A percentile compares a stretch with the other conserved stretches of the same genome.
These are phyloP conservation scores for Crocuta crocuta DNA, from an alignment of 2,113 vertebrate species.

Conservation along the genomic window DNA sequence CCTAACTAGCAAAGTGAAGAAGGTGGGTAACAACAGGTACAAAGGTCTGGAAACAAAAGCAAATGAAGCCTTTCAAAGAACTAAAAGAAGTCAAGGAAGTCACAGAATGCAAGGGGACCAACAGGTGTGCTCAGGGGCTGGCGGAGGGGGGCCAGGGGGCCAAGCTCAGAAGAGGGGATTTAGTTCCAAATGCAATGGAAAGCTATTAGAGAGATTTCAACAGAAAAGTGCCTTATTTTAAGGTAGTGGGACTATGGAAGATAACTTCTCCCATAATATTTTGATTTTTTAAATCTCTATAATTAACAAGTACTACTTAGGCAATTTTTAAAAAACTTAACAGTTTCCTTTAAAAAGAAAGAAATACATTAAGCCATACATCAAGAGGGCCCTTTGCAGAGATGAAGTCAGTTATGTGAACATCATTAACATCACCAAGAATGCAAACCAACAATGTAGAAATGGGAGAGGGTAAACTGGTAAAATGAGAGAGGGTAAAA, in stretches of 20 bases:
- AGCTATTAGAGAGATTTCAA: not conserved
- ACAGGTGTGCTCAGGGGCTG: no score
- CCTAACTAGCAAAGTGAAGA: not conserved
- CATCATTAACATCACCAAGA: not conserved
- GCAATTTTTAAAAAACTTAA: not conserved
- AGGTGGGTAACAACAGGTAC: not conserved
- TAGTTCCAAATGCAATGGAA: not conserved
- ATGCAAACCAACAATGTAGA: not conserved
- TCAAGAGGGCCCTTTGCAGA: not conserved
- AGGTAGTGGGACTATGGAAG: not conserved
- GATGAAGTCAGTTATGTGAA: not conserved
- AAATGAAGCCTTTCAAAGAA: not conserved
- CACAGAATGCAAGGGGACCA: not conserved
- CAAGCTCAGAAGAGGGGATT: not conserved
- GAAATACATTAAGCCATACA: not conserved
- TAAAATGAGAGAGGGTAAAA: not conserved
- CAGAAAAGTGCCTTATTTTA: not conserved
- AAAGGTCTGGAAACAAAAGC: not conserved
- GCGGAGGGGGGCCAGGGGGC: accelerated
- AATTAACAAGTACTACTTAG: not conserved
- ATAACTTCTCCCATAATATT: not conserved
- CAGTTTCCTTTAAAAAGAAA: not conserved
- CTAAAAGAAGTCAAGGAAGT: not conserved
- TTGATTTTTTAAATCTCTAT: not conserved
- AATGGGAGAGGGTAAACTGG: not conserved